Conservation (phyloP, 2,113 vertebrate species). For the Pyrgilauda ruficollis region DNA sequence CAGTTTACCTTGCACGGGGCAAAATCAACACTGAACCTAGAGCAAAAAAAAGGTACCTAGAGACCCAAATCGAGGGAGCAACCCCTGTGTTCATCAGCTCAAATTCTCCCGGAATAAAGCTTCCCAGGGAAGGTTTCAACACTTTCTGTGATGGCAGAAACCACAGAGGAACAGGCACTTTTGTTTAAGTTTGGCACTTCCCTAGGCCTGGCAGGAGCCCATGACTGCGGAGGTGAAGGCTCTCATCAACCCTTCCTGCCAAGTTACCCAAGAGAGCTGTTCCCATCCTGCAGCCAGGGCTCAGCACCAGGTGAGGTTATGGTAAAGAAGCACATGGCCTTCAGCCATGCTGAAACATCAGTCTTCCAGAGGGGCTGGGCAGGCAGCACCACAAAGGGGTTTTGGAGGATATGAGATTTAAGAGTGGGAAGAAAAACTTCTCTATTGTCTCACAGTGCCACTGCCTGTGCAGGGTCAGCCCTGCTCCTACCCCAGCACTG, state of each 20-base stretch:
- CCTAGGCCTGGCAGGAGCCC: neutral
- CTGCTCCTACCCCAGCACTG: neutral
- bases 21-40: neutral
- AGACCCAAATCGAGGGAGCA: neutral
- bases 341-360: accelerated
- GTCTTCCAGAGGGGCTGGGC: neutral
- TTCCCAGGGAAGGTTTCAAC: neutral
- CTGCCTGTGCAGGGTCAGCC: neutral
- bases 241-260: neutral
- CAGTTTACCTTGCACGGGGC: neutral
- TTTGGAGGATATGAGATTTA: neutral
- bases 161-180: neutral
- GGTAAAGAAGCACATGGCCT: too few species aligned
- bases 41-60: neutral
- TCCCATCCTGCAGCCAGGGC: neutral
- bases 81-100: neutral
- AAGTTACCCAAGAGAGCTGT: neutral
- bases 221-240: neutral
- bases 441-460: accelerated
- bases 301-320: neutral
- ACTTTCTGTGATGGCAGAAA: neutral
- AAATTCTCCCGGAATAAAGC: neutral
- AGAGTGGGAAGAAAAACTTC: neutral
- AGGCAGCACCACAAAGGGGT: neutral
- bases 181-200: neutral